These are phyloP conservation scores for Asarcornis scutulata DNA, from an alignment of 2,113 vertebrate genomes.

Conservation along the genomic window DNA sequence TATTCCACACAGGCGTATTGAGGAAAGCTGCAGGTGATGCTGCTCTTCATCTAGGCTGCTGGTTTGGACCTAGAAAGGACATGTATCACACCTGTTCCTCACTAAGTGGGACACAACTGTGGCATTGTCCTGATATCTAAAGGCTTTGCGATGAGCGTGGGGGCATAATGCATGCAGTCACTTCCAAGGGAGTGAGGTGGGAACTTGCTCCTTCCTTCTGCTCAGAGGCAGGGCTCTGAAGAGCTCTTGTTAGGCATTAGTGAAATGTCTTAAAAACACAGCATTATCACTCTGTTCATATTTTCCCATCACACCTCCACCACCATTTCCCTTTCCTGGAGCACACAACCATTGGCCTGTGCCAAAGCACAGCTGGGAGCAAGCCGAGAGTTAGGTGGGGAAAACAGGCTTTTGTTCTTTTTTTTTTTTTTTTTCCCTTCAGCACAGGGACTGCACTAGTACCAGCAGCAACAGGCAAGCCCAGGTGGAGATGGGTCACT, in stretches of 20 bases:
- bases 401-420: background rate
- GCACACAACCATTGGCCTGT: too few species aligned
- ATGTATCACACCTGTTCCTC: background rate
- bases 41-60: background rate
- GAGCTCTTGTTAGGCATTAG: background rate
- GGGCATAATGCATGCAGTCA: background rate
- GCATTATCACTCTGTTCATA: background rate
- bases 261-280: background rate
- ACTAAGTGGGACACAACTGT: background rate
- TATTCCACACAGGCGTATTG: background rate
- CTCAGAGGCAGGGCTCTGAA: background rate
- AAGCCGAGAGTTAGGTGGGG: background rate
- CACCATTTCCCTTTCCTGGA: background rate
- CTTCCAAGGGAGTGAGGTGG: background rate
- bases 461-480: accelerated
- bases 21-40: background rate
- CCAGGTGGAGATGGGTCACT: background rate
- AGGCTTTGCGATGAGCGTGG: background rate
- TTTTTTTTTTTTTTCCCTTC: background rate
- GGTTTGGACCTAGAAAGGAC: background rate
- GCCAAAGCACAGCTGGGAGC: background rate
- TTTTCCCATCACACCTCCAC: background rate
- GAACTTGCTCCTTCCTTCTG: background rate
- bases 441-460: accelerated
- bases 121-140: background rate